These are phyloP conservation scores for Lepidonotus clava DNA, from an alignment of 2,888 invertebrate species.

Conservation along the genomic window DNA sequence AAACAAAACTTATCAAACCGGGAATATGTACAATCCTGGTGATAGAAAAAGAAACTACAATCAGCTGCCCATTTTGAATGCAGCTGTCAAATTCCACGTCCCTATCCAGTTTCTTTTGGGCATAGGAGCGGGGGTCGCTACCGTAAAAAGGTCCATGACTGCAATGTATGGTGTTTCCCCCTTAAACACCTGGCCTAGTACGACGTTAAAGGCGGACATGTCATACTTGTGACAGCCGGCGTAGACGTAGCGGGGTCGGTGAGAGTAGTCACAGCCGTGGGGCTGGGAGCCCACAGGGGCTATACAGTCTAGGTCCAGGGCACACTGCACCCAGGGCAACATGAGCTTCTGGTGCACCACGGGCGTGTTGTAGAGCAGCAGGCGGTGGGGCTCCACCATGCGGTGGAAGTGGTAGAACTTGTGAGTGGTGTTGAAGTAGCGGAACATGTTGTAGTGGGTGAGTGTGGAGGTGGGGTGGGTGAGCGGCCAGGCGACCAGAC, in stretches of 20 bases:
- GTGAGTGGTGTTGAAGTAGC: conserved; percentile 91
- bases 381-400: conserved; percentile 88
- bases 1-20: too few species aligned
- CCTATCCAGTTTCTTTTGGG: neutral
- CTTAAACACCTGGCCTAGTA: conserved; percentile 88
- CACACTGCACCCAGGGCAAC: conserved; percentile 96
- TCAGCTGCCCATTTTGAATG: neutral
- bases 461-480: conserved; percentile 92
- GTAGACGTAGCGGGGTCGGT: conserved; percentile 95
- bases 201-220: conserved; percentile 94
- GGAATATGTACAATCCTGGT: too few species aligned
- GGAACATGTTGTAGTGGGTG: conserved; percentile 97
- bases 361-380: conserved; percentile 84
- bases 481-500: conserved; percentile 85
- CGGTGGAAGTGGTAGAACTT: conserved; percentile 94
- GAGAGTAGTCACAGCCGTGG: conserved; percentile 93
- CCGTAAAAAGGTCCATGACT: conserved; percentile 41
- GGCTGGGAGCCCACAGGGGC: conserved; percentile 92
- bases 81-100: neutral
- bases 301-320: conserved; percentile 93
- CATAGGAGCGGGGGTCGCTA: neutral
- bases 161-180: conserved; percentile 80
- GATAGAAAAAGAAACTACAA: too few species aligned
- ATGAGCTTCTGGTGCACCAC: conserved; percentile 86
- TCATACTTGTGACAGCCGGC: conserved; percentile 98